Base-by-base conservation (phyloP, 2,113 vertebrate genomes). In the Oreochromis spilurus region DNA sequence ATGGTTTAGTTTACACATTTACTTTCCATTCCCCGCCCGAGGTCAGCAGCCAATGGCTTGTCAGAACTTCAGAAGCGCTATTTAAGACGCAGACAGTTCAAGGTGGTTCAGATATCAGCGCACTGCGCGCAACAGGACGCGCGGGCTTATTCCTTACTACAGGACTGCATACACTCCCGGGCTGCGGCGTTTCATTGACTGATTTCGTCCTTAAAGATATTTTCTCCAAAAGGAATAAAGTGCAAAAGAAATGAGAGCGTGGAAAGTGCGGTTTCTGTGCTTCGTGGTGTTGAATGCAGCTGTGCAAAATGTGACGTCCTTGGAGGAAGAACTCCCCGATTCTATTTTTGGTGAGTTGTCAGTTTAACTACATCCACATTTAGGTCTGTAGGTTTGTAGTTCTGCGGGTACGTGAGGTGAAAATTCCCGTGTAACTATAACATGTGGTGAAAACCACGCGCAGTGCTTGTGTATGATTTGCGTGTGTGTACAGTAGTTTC, bases 341-440 rank as follows among this genome's bases (percentile, higher is more conserved):
- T 94, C 93, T 92, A 60, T 91, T 40, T 92, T 95, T 79, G 96
- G 96, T 97, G 90, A 96, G 96, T 93, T 88, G 82, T 55, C 62
- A 81, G 9, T 82, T 86, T 24, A 24, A 26, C 24, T 53, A 86
- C 8, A 8, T 84, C 4, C 34, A 38, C 38, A 19, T 82, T 72
- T 1, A 3, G 14, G 7, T 50, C n/a, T 54, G 13, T 13, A n/a
- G 5, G 6, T 45, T 12, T 12, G 34, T 6, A 40, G 19, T 5
- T 53, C 16, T 43, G 19, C 79, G 36, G 79, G 36, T n/a, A 40
- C 0, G 19, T 5, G 43, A 13, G 5, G 14, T 2, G 4, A n/a
- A 24, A 24, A 29, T 14, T 2, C 3, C 7, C 5, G 3, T 24
- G 0, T 77, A 36, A 21, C 5, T 40, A 1, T 50, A 26, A 45